Conservation (phyloP, 2,113 vertebrate species). For the Puntigrus tetrazona region DNA sequence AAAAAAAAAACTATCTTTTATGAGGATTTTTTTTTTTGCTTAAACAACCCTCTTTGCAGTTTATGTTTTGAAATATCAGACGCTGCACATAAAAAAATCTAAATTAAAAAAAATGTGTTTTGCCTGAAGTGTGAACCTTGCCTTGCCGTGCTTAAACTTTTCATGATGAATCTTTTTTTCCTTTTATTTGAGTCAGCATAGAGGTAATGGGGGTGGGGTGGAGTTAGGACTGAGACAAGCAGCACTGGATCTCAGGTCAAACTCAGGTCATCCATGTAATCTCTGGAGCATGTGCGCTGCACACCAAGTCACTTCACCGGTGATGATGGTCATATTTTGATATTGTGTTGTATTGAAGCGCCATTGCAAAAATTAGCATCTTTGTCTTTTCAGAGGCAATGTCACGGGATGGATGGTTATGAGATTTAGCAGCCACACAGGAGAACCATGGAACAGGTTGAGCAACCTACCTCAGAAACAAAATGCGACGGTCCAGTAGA, state of each 20-base stretch:
- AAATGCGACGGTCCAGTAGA: conserved; percentile 32
- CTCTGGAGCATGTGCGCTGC: neutral
- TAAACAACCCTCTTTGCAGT: neutral
- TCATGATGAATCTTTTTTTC: neutral
- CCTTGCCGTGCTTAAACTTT: neutral
- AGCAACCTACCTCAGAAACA: conserved; percentile 29
- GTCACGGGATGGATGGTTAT: conserved; percentile 47
- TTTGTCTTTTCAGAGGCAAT: conserved; percentile 23
- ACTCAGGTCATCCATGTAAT: neutral
- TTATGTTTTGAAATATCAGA: neutral
- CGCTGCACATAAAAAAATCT: neutral
- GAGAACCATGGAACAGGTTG: conserved; percentile 51
- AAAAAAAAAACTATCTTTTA: no score
- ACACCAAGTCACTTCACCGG: neutral
- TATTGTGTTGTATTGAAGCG: neutral
- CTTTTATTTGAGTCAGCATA: conserved; percentile 12
- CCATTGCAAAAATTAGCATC: neutral
- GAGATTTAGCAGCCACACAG: conserved; percentile 42
- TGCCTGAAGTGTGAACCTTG: neutral
- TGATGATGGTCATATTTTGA: neutral
- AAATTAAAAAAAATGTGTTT: neutral
- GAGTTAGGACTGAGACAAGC: neutral
- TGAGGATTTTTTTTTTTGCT: neutral
- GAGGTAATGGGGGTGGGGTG: neutral
- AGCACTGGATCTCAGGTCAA: conserved; percentile 14